Evolutionary conservation across 2,888 invertebrate species (phyloP).

Genomic region (Phanerotoma sp.): DNA sequence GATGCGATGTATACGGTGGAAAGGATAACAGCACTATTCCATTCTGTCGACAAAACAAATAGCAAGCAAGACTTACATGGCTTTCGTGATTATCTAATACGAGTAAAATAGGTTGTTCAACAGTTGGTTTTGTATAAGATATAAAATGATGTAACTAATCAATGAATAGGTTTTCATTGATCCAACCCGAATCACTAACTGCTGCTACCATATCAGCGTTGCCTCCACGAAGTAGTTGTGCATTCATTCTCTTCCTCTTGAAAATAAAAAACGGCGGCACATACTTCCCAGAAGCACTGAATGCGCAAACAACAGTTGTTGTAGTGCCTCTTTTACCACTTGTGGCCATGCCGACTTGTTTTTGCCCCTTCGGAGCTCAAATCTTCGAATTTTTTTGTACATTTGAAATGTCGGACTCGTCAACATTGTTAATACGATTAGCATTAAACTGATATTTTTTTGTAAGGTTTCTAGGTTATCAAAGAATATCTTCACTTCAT

Average conservation of each 20-base stretch:
- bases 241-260: constrained; percentile 53
- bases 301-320: constrained; percentile 43
- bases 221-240: constrained; percentile 52
- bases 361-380: constrained; percentile 45
- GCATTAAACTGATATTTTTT: constrained; percentile 20
- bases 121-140: constrained; percentile 43
- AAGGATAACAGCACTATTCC: constrained; percentile 37
- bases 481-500: constrained; percentile 19
- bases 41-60: constrained; percentile 31
- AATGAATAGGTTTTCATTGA: constrained; percentile 28
- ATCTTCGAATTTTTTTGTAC: constrained; percentile 42
- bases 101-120: constrained; percentile 46
- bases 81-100: constrained; percentile 42
- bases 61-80: constrained; percentile 35
- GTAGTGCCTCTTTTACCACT: neutral
- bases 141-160: constrained; percentile 40
- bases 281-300: constrained; percentile 53
- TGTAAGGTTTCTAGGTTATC: constrained; percentile 21
- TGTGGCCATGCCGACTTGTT: neutral
- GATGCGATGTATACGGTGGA: constrained; percentile 41
- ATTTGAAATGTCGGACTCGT: constrained; percentile 28
- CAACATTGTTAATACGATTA: constrained; percentile 24
- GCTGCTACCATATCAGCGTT: constrained; percentile 48
- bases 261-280: constrained; percentile 59
- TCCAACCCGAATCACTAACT: constrained; percentile 45